phyloP scores from a whole-genome alignment of 2,113 vertebrate species.

The Steatornis caripensis region DNA sequence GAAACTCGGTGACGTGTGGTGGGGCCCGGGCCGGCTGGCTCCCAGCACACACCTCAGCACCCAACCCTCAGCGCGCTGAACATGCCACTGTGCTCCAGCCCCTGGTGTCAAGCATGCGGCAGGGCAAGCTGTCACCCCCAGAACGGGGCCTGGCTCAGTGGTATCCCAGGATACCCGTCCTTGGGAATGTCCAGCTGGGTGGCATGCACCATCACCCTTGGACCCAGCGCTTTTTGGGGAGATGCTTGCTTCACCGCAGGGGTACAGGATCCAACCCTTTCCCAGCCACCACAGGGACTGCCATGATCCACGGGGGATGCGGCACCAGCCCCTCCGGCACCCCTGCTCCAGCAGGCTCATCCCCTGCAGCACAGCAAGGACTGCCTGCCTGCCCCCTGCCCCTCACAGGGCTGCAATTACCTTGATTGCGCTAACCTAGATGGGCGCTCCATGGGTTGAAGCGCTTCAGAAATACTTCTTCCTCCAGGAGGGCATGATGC shows the following conservation, averaged over 20 bases:
- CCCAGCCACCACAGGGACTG: not conserved
- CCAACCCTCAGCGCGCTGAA: not conserved
- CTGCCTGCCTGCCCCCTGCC: not conserved
- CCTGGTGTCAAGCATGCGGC: accelerated
- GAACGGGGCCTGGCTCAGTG: not conserved
- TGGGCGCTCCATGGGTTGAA: not conserved
- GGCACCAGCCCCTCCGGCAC: not conserved
- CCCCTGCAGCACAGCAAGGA: not conserved
- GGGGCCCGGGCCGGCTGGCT: accelerated
- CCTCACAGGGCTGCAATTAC: not conserved
- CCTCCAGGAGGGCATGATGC: not conserved
- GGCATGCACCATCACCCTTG: accelerated
- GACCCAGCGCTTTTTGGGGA: not conserved
- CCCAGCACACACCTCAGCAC: accelerated
- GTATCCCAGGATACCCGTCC: accelerated
- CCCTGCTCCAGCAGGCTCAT: not conserved
- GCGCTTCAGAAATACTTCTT: not conserved
- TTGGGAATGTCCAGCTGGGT: not conserved
- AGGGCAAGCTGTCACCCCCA: accelerated
- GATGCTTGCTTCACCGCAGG: not conserved
- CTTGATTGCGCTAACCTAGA: not conserved
- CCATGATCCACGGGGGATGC: not conserved
- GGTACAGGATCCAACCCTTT: not conserved
- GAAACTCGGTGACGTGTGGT: accelerated
- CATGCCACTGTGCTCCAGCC: not conserved